Base-by-base conservation (phyloP, 2,113 vertebrate genomes). In the Upupa epops region DNA sequence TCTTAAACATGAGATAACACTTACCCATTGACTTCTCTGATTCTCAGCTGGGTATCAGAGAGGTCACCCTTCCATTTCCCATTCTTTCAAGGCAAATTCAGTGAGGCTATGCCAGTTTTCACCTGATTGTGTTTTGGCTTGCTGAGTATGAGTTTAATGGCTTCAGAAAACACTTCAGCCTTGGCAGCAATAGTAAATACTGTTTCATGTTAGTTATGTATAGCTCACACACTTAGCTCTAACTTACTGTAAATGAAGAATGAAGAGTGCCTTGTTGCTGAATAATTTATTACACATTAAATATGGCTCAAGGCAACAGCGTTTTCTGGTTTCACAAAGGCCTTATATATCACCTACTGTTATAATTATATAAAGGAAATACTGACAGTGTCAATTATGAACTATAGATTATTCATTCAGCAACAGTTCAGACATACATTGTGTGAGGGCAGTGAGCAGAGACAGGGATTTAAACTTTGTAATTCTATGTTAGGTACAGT, bases 221-320 rank as follows among this genome's bases (percentile, higher is more conserved):
- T 84, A 94, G 88, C 71, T 88, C 93, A 92, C 89, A 94, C 80
- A 89, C 90, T 92, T 77, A 93, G 89, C 71, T 96, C 86, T 91
- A 92, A 90, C 93, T 96, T 93, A 86, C 95, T 96, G 96, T 94
- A 97, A 97, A 97, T 95, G n/a, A n/a, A 97, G 96, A 97, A 96
- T 34, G 91, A 89, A 84, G 94, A 96, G 84, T 85, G 92, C 83
- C 89, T 86, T 93, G 72, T 74, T 94, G 78, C 54, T 98, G 94
- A 97, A 98, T 98, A 98, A 97, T 98, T 98, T 97, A 98, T 95
- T 91, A 66, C 68, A 76, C 75, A 87, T 97, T 96, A 93, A 96
- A 96, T 96, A 95, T 83, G 89, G 95, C 97, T 94, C 66, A 65
- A 88, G 93, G 97, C 97, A 90, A 89, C 60, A 88, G 83, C 91